Conservation (phyloP, 2,888 invertebrate genomes). For the Andrena praecox region DNA sequence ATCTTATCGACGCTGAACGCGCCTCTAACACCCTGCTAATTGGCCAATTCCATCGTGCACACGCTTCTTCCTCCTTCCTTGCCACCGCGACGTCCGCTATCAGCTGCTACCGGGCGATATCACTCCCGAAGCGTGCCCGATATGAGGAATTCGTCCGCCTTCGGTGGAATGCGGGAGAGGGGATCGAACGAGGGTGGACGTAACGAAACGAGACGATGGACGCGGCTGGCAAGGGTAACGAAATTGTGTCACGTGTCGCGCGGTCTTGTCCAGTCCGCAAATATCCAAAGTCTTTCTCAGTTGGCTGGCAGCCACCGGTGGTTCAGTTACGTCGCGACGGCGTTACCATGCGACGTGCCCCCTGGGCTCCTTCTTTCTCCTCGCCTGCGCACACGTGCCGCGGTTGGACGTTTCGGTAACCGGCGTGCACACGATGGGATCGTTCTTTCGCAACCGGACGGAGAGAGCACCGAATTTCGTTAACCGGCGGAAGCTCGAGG, state of each 20-base stretch:
- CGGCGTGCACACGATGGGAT: not conserved
- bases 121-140: not conserved
- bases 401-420: not conserved
- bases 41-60: constrained; percentile 7
- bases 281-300: constrained; percentile 73
- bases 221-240: constrained; percentile 52
- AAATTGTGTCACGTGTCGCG: constrained; percentile 73
- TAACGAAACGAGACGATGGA: not conserved
- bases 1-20: constrained; percentile 30
- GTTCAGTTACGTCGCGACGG: constrained; percentile 35
- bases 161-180: not conserved
- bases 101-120: not conserved
- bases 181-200: not conserved
- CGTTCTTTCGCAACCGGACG: not conserved
- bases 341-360: constrained; percentile 28
- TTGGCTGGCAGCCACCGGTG: constrained; percentile 73
- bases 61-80: not conserved
- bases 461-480: not conserved
- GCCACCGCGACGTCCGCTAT: too few relatives aligned
- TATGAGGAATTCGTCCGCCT: not conserved
- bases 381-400: not conserved
- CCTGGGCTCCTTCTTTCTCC: not conserved
- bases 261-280: constrained; percentile 74
- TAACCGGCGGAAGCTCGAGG: not conserved
- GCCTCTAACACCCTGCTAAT: constrained; percentile 45